These are phyloP conservation scores for Kradibia gibbosae DNA, from an alignment of 1,140 invertebrate genomes.

Conservation along the genomic window DNA sequence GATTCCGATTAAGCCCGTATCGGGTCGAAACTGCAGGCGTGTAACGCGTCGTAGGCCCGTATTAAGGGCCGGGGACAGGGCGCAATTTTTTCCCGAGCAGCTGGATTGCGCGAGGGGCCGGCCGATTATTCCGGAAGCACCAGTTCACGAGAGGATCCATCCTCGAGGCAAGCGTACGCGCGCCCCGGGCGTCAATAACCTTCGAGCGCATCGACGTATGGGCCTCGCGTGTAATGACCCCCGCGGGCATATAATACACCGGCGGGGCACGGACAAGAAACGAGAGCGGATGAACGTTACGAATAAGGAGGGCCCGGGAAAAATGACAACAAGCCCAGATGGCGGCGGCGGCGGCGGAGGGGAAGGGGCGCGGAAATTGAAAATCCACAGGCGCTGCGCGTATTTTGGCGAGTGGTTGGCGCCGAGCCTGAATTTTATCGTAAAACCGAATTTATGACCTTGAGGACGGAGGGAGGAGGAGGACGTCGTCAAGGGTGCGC, in stretches of 20 bases:
- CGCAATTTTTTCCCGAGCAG: constrained; percentile 34
- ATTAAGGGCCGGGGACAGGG: constrained; percentile 2
- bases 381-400: constrained; percentile 13
- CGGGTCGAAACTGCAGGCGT: constrained; percentile 6
- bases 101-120: constrained; percentile 19
- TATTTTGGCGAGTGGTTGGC: not conserved
- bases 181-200: constrained; percentile 37
- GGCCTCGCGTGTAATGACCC: constrained; percentile 36
- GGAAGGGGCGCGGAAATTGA: constrained; percentile 28
- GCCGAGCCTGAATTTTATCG: no score
- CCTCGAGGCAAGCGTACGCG: not conserved
- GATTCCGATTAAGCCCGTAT: constrained; percentile 29
- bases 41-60: no score
- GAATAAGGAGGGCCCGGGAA: not conserved
- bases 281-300: not conserved
- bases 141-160: constrained; percentile 10
- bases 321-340: not conserved
- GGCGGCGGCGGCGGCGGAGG: not conserved
- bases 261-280: not conserved
- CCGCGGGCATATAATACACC: not conserved
- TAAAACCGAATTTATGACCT: constrained; percentile 12
- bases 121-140: constrained; percentile 41
- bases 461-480: not conserved
- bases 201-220: constrained; percentile 16
- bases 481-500: not conserved